Base-by-base conservation (phyloP, 2,113 vertebrate species). In the Rhegmatorhina hoffmannsi region DNA sequence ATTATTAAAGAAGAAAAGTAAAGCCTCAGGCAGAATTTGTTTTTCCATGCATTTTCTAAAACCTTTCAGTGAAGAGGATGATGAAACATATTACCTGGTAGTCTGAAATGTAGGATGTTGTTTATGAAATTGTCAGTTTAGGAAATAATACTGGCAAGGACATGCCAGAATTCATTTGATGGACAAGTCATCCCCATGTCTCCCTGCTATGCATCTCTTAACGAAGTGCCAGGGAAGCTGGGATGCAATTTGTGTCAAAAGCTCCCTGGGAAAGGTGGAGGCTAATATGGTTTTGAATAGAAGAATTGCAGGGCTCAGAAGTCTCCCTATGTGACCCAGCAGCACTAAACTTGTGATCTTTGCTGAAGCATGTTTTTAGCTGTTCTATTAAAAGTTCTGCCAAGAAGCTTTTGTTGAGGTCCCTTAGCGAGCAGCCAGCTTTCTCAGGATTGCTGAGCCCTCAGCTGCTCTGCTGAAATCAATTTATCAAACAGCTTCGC, bases 81-180 rank as follows among this genome's bases (percentile, higher is more conserved):
- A 52, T 86, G 84, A 68, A 87, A 89, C 7, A 28, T 86, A 25
- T 40, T 81, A 74, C 49, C 36, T 73, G 20, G 24, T 81, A 75
- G 53, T 56, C 49, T 73, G 66, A 81, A 60, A 44, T 53, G 56
- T 31, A 90, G 49, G 40, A 55, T 90, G 46, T 88, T 91, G 78
- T 84, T 95, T 90, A 73, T 88, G 52, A 90, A 96, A 81, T 72
- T 78, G 56, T 58, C 86, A 56, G n/a, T 67, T 84, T 40, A 64
- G 64, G 52, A 92, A 81, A 79, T 58, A 92, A 63, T 90, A 68
- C 77, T 92, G 73, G 31, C 58, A 75, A 60, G 49, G 38, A 81
- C 47, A 33, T 38, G 69, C 40, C 67, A 87, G 76, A 84, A 92
- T 75, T 75, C 15, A 49, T 80, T 75, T 94, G 83, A 92, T 66